Percentiles rank a stretch among this genome's conserved stretches.
phyloP scores from a whole-genome alignment of 2,888 invertebrate genomes.

The Agrypnus murinus region DNA sequence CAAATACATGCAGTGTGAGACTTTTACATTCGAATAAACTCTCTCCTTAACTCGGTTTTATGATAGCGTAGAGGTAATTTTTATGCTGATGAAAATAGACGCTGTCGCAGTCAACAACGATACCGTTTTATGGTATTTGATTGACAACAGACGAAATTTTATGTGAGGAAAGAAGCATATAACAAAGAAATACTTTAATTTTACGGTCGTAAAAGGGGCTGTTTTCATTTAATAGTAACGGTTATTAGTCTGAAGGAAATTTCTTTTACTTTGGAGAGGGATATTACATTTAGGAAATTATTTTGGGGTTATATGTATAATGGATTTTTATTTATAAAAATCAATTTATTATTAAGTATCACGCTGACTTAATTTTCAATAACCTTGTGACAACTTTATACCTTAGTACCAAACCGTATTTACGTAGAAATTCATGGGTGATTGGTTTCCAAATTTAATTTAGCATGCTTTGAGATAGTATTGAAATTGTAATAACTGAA shows the following conservation, averaged over 20 bases:
- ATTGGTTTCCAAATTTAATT: no score
- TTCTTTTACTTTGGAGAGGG: no score
- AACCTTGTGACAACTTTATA: no score
- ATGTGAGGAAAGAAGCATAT: slow-evolving; percentile 16
- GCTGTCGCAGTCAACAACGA: slow-evolving; percentile 13
- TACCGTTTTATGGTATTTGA: slow-evolving; percentile 27
- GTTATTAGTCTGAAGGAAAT: neutral
- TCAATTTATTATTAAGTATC: no score
- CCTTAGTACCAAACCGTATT: no score
- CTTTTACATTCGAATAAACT: slow-evolving; percentile 39
- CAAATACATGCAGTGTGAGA: slow-evolving; percentile 44
- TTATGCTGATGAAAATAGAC: slow-evolving; percentile 40
- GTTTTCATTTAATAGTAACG: neutral
- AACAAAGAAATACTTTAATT: slow-evolving; percentile 29
- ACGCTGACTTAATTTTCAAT: no score
- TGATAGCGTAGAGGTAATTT: slow-evolving; percentile 38
- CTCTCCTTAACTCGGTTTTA: slow-evolving; percentile 27
- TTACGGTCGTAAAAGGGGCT: slow-evolving; percentile 7
- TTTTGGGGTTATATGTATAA: no score
- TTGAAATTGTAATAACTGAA: no score
- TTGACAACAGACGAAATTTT: slow-evolving; percentile 33
- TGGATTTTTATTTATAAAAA: no score
- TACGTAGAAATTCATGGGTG: no score
- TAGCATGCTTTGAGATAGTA: no score
- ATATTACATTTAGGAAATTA: no score